Percentiles rank a stretch among this genome's conserved stretches.
These are phyloP conservation scores for human (Homo sapiens) DNA, from an alignment of 2,113 vertebrate genomes.

Conservation along the genomic window GRCh38 chr2:148455001-148455500, in stretches of 20 bases:
- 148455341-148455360: background rate
- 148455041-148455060: background rate
- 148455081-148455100: constrained; percentile 34
- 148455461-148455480: background rate
- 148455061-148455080: background rate
- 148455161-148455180: background rate
- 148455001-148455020: no score
- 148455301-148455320: background rate
- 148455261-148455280: background rate
- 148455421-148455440: background rate
- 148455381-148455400: background rate
- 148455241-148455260: background rate
- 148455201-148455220: background rate
- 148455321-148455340: background rate
- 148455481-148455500: background rate
- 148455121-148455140: constrained; percentile 34
- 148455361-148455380: background rate
- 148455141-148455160: background rate
- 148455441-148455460: background rate
- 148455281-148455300: no score
- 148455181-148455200: background rate
- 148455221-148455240: background rate
- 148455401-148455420: background rate
- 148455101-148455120: constrained; percentile 30
- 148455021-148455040: no score